A percentile compares a stretch with the other conserved stretches of the same genome.
These are phyloP conservation scores for Theodoxus fluviatilis DNA, from an alignment of 2,888 invertebrate species.

Conservation along the genomic window DNA sequence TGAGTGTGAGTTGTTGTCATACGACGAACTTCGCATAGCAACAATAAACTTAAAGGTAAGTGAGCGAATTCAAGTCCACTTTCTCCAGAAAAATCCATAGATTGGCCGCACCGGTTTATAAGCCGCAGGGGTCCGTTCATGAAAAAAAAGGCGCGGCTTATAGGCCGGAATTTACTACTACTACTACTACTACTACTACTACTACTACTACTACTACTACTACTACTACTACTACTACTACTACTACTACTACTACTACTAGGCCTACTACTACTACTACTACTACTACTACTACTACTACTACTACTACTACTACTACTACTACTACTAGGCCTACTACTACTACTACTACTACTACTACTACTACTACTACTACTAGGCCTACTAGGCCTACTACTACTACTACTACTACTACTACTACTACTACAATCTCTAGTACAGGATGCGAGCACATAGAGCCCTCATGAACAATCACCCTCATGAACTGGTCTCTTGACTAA, in stretches of 20 bases:
- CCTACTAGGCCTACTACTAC: background rate
- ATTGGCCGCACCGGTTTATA: too few species aligned
- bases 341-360: constrained; percentile 2
- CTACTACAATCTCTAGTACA: background rate
- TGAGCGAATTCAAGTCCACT: too few species aligned
- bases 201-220: background rate
- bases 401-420: background rate
- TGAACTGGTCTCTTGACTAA: too few species aligned
- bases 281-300: constrained; percentile 2
- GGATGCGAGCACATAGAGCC: too few species aligned
- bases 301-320: constrained; percentile 2
- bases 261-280: background rate
- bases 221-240: background rate
- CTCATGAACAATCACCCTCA: too few species aligned
- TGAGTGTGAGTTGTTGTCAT: too few species aligned
- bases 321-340: background rate
- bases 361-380: background rate
- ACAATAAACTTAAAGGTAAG: too few species aligned
- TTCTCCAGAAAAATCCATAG: too few species aligned
- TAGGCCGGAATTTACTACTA: too few species aligned
- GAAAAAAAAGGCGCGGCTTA: too few species aligned
- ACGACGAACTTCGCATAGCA: too few species aligned
- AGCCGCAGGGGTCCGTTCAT: too few species aligned
- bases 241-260: background rate
- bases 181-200: constrained; percentile 2